Evolutionary conservation across 2,797 vertebrate species (phyloP).

Genomic region (Tenualosa ilisha): DNA sequence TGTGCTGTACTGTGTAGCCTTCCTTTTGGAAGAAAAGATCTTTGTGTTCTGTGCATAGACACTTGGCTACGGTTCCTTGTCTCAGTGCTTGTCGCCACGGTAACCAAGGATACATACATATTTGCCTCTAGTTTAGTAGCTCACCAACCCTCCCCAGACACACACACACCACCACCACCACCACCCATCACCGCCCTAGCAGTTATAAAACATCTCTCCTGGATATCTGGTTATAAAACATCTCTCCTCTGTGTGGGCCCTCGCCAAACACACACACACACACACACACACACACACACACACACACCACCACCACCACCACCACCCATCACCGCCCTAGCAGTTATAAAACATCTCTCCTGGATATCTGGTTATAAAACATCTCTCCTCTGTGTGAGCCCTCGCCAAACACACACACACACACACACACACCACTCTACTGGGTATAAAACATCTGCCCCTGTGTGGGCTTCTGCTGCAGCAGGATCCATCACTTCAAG

Average conservation of each 20-base stretch:
- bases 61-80: background rate
- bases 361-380: too few relatives aligned
- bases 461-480: background rate
- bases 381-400: background rate
- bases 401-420: too few relatives aligned
- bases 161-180: background rate
- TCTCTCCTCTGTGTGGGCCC: too few relatives aligned
- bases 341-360: background rate
- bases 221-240: too few relatives aligned
- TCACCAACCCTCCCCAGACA: background rate
- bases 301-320: background rate
- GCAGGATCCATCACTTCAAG: too few relatives aligned
- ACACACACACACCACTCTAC: background rate
- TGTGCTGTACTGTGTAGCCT: background rate
- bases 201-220: too few relatives aligned
- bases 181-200: background rate
- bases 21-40: background rate
- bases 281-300: background rate
- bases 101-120: conserved; percentile 1
- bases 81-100: background rate
- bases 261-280: background rate
- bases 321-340: too few relatives aligned
- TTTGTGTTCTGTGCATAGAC: background rate
- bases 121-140: background rate
- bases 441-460: too few relatives aligned